Evolutionary conservation across 2,888 invertebrate species (phyloP), one percentile per base, ranked within the genome.

Genomic region (Notocelia uddmanniana): DNA sequence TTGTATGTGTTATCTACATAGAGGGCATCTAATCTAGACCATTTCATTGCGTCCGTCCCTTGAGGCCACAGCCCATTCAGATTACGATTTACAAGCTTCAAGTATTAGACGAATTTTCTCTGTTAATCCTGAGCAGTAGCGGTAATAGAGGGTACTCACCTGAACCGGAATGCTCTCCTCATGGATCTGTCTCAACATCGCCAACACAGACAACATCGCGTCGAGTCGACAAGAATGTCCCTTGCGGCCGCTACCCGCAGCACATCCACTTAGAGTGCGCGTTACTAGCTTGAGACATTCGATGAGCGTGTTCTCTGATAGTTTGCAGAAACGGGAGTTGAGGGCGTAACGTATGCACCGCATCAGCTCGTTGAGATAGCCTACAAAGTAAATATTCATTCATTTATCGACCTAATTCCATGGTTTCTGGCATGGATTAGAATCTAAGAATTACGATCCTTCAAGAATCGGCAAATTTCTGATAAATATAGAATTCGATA

Each of bases 291-390:
- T 78, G 74, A 91, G 59, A 72, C 88, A 83, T 1, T 82, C 76
- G 1, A 89, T 74, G n/a, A 89, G 71, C 0, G 86, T 87, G 13
- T 87, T 86, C 75, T 91, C 91, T 0, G 92, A 89, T 5, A 91
- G 76, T 59, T 83, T 83, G 76, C 89, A 88, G 79, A 85, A 85
- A 19, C 85, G 84, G 0, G 86, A 89, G 77, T 90, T 83, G 1
- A 89, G 74, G 6, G 82, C 83, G 79, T 91, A 88, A 60, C 90
- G 81, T 57, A 91, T 83, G 74, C 93, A 92, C 21, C 89, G 89
- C 81, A 89, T 85, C 68, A 92, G 68, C 75, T 92, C 92, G 78
- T 92, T 92, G 1, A 92, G 83, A 76, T 92, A 92, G 68, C 93
- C 93, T 92, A 34, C 6, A 18, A 18, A 48, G 15, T 3, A 15